Evolutionary conservation across 2,113 vertebrate species (phyloP).

Genomic region (Gymnobelideus leadbeateri): DNA sequence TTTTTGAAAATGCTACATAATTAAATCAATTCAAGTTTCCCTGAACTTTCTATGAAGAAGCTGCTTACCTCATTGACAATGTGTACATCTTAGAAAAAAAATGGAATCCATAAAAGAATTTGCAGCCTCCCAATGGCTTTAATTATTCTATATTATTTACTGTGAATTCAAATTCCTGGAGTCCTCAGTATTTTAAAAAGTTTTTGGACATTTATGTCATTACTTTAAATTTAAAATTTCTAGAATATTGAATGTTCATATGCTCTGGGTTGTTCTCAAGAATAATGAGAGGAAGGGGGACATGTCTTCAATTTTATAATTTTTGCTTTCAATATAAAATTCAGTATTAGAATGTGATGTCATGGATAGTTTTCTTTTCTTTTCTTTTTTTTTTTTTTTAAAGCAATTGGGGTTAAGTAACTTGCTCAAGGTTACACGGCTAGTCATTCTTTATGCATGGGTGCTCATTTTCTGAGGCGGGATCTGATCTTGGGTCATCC

Average conservation of each 20-base stretch:
- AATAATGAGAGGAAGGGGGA: background rate
- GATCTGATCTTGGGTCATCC: too few relatives aligned
- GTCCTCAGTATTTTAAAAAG: constrained; percentile 21
- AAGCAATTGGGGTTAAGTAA: too few relatives aligned
- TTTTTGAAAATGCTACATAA: background rate
- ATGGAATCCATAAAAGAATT: constrained; percentile 42
- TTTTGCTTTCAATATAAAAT: background rate
- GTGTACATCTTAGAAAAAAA: constrained; percentile 24
- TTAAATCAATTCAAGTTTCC: background rate
- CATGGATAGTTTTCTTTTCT: background rate
- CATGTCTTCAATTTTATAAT: background rate
- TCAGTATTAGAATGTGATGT: background rate
- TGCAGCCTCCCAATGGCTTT: constrained; percentile 33
- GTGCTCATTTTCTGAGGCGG: too few relatives aligned
- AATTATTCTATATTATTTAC: constrained; percentile 41
- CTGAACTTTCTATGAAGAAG: background rate
- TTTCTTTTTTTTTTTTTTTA: too few relatives aligned
- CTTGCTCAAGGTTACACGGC: too few relatives aligned
- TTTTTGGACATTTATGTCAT: background rate
- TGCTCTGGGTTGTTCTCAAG: background rate
- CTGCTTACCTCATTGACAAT: background rate
- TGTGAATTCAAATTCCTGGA: constrained; percentile 31
- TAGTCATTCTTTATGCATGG: too few relatives aligned
- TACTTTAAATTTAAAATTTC: background rate
- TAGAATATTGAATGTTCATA: background rate